Evolutionary conservation across 2,888 invertebrate genomes (phyloP), one percentile per base, ranked within the genome.

Genomic region (Drosophila gaucha): DNA sequence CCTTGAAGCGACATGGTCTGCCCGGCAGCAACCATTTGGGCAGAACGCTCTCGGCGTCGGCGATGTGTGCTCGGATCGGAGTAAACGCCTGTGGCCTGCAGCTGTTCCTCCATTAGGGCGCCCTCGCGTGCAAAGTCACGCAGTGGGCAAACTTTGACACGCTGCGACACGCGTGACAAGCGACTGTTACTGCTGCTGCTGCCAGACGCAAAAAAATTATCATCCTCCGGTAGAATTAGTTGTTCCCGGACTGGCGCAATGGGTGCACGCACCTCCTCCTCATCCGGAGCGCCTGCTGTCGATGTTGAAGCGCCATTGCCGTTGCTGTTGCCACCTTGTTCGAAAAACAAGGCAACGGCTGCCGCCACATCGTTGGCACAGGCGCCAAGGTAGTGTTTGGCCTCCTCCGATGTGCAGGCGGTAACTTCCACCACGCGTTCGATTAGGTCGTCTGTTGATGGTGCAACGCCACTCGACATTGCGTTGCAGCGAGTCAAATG

Each of bases 91-190:
- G 86, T 73, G 3, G 84, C 88, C 31, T 89, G 86, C 12, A 91
- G 65, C 56, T 90, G 89, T 60, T 91, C 89, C 60, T 91, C 91
- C 89, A 92, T 90, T 5, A 91, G 47, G 22, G 89, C 91, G 2
- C 90, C 92, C 47, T 92, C 92, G 0, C 90, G 88, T 6, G 90
- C 91, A 73, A 92, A 92, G 65, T 92, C 91, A 22, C 92, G 74
- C 16, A 92, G 67, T 0, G 92, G 92, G 43, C 91, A 91, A 0
- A 92, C 89, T 52, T 90, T 89, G 1, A 91, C 89, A 20, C 89
- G 82, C 39, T 88, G 88, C 5, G 86, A 68, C 4, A 88, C 83
- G 4, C 89, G 88, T 6, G 88, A 78, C 5, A 89, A 63, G 3
- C 89, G 74, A 58, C 51, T 64, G 51, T 55, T 83, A 3, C 74